These are phyloP conservation scores for Ophion obscuratus DNA, from an alignment of 2,888 invertebrate genomes.

Conservation along the genomic window DNA sequence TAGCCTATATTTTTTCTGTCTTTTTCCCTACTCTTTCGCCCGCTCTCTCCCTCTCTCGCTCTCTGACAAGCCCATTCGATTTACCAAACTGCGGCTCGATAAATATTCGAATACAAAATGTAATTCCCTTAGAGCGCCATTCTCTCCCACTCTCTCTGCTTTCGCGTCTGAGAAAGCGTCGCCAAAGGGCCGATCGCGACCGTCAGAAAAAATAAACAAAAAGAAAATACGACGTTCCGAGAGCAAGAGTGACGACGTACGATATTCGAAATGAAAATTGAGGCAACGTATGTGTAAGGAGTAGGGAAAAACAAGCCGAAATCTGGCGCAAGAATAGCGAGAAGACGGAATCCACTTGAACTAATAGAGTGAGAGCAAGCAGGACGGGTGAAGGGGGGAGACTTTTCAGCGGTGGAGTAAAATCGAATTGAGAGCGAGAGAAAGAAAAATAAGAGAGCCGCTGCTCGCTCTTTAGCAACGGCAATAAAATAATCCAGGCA, in stretches of 20 bases:
- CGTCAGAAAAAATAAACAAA: neutral
- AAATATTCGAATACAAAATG: constrained; percentile 64
- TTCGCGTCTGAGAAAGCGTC: neutral
- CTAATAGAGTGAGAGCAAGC: constrained; percentile 29
- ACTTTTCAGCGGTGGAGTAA: constrained; percentile 45
- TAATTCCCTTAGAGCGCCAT: constrained; percentile 39
- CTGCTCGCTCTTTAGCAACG: constrained; percentile 41
- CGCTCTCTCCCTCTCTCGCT: neutral
- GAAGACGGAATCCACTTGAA: constrained; percentile 42
- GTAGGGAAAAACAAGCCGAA: constrained; percentile 15
- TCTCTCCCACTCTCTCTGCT: neutral
- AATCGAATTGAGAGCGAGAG: constrained; percentile 25
- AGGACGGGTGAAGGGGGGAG: neutral
- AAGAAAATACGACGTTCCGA: neutral
- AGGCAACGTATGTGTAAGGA: constrained; percentile 5
- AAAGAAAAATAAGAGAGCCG: neutral
- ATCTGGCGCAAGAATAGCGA: constrained; percentile 28
- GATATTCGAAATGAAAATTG: constrained; percentile 37
- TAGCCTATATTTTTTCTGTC: neutral
- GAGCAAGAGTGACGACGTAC: constrained; percentile 12
- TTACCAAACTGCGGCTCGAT: constrained; percentile 12
- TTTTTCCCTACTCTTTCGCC: no score
- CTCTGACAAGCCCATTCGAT: constrained; percentile 28
- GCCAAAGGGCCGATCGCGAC: no score
- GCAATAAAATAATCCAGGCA: constrained; percentile 53